These are phyloP conservation scores for Drosophila takahashii DNA, from an alignment of 1,140 invertebrate genomes.

Conservation along the genomic window DNA sequence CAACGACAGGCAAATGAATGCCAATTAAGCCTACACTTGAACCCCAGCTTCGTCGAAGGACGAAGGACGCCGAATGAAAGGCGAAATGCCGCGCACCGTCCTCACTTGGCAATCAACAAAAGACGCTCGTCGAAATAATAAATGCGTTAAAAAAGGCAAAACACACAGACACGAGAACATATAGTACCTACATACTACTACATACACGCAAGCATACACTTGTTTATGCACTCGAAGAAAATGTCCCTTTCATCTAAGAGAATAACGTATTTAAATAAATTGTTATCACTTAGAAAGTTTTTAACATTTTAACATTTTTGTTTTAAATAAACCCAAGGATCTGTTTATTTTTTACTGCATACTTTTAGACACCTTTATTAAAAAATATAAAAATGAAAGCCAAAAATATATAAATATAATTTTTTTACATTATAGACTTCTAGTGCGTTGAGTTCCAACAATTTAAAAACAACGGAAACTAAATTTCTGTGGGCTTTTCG, in stretches of 20 bases:
- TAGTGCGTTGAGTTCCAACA: too few species aligned
- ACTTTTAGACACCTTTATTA: not conserved
- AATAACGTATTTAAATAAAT: not conserved
- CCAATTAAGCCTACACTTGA: constrained; percentile 80
- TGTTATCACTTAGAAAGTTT: too few species aligned
- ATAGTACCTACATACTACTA: not conserved
- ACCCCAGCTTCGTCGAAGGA: constrained; percentile 44
- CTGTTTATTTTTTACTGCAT: not conserved
- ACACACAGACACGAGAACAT: constrained; percentile 15
- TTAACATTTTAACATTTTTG: not conserved
- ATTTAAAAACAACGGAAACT: too few species aligned
- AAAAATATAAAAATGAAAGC: not conserved
- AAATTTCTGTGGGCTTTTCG: too few species aligned
- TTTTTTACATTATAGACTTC: too few species aligned
- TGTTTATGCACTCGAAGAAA: not conserved
- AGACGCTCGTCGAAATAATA: constrained; percentile 74
- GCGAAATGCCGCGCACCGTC: constrained; percentile 24
- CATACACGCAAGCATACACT: constrained; percentile 18
- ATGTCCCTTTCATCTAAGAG: too few species aligned
- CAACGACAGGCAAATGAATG: constrained; percentile 55
- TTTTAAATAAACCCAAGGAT: not conserved
- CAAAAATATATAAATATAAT: too few species aligned
- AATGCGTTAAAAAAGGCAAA: constrained; percentile 69
- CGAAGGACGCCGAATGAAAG: constrained; percentile 49
- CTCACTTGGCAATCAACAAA: constrained; percentile 72